These are phyloP conservation scores for Fulmarus glacialis DNA, from an alignment of 2,113 vertebrate species.

Conservation along the genomic window DNA sequence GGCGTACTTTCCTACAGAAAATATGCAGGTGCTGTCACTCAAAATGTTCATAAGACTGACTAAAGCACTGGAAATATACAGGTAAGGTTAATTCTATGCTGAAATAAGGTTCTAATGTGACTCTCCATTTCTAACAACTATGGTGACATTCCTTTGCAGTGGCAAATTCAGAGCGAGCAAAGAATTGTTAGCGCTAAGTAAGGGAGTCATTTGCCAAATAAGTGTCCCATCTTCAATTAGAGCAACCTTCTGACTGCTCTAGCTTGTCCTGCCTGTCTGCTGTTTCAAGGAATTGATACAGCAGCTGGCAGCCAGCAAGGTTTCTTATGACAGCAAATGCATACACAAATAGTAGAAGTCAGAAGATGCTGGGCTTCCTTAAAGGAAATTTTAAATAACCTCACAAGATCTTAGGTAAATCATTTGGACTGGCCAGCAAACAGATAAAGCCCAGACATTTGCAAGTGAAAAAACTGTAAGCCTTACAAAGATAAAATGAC, in stretches of 20 bases:
- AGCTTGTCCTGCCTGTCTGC: neutral
- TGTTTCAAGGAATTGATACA: slow-evolving; percentile 2
- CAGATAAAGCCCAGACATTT: neutral
- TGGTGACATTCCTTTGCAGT: neutral
- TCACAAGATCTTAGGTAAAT: neutral
- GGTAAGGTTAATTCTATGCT: neutral
- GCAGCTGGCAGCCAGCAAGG: neutral
- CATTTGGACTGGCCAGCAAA: neutral
- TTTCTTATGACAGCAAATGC: neutral
- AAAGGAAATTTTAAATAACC: neutral
- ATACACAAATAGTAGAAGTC: neutral
- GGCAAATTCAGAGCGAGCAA: neutral
- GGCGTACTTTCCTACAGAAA: neutral
- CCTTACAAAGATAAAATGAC: neutral
- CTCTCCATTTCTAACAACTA: neutral
- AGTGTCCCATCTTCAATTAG: neutral
- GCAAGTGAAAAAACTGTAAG: neutral
- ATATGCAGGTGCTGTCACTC: neutral
- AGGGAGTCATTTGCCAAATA: neutral
- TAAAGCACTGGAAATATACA: neutral
- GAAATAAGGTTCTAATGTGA: neutral
- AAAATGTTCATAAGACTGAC: neutral
- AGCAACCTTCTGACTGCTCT: neutral
- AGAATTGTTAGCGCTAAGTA: neutral
- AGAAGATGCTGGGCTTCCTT: neutral